Evolutionary conservation across 2,797 vertebrate genomes (phyloP), one percentile per base, ranked within the genome.

Genomic region (Brachyalestes nurse): DNA sequence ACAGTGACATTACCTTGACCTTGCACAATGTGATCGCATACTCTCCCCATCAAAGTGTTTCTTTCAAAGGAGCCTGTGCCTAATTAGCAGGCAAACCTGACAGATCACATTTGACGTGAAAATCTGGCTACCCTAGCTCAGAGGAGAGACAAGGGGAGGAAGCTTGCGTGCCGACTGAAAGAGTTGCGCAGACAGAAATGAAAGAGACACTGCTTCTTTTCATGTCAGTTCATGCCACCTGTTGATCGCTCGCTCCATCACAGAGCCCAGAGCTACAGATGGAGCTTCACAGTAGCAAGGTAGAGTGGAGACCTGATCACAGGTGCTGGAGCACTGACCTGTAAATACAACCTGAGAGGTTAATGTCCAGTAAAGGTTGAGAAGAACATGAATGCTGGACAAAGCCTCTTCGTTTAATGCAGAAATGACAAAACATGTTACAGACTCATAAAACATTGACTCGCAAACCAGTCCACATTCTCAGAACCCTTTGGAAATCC

Each of bases 1-100:
- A 58, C 19, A 55, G 60, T 45, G 25, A 40, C 65, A 51, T 79
- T 78, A 58, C 72, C 77, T 55, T 57, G 73, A 64, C 45, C 67
- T 71, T 62, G 72, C 40, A 16, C 5, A 75, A 75, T 16, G 23
- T 16, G 61, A 66, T 75, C 23, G 19, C 69, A 74, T 66, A 62
- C 71, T 45, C 34, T 21, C 25, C 40, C 19, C 42, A 58, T 76
- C 55, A 65, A 61, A 45, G 21, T 23, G 28, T n/a, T 45, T 53
- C 77, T 72, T 90, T 87, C 82, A 85, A 90, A 88, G 85, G 83
- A 86, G 86, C 89, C 82, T 86, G 85, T 76, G 69, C 87, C 91
- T 91, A 92, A 91, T 92, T 90, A 92, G 86, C 87, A 64, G 75
- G 88, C 87, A 77, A 86, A 88, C 89, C 89, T 91, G 91, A 90